A percentile compares a stretch with the other conserved stretches of the same genome.
Conservation (phyloP, 2,888 invertebrate genomes). For the Ochropacha duplaris region DNA sequence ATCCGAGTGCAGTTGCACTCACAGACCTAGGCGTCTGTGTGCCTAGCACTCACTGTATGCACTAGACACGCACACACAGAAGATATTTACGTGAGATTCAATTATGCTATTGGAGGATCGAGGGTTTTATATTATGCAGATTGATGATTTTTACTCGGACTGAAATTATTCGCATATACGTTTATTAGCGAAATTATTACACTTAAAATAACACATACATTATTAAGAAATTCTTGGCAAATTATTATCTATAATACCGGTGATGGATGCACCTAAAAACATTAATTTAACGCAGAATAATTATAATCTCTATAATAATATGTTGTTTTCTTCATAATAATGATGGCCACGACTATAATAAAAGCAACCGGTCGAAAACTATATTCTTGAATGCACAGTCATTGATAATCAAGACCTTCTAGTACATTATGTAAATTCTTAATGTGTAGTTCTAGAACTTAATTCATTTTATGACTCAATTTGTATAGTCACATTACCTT, state of each 20-base stretch:
- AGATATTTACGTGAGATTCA: conserved; percentile 52
- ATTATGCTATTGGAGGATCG: conserved; percentile 52
- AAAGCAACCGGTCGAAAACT: neutral
- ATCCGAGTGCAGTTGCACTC: conserved; percentile 46
- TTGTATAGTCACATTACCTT: neutral
- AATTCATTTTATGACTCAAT: neutral
- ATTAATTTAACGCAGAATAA: too few species aligned
- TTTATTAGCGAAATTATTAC: neutral
- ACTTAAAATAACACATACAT: too few species aligned
- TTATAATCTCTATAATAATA: too few species aligned
- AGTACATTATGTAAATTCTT: too few species aligned
- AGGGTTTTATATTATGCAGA: conserved; percentile 19
- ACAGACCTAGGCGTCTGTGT: conserved; percentile 45
- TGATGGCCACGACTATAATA: neutral
- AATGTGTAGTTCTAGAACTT: too few species aligned
- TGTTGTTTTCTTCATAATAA: too few species aligned
- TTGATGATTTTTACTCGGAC: neutral
- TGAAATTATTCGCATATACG: neutral
- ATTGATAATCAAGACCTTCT: neutral
- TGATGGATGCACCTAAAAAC: too few species aligned
- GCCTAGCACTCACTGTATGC: conserved; percentile 34
- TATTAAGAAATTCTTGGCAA: too few species aligned
- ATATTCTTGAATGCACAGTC: neutral
- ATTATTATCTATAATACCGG: too few species aligned
- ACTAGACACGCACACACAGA: conserved; percentile 38